A percentile compares a stretch with the other conserved stretches of the same genome.
phyloP scores from a whole-genome alignment of 2,113 vertebrate species.

The Cyprichromis sp. region DNA sequence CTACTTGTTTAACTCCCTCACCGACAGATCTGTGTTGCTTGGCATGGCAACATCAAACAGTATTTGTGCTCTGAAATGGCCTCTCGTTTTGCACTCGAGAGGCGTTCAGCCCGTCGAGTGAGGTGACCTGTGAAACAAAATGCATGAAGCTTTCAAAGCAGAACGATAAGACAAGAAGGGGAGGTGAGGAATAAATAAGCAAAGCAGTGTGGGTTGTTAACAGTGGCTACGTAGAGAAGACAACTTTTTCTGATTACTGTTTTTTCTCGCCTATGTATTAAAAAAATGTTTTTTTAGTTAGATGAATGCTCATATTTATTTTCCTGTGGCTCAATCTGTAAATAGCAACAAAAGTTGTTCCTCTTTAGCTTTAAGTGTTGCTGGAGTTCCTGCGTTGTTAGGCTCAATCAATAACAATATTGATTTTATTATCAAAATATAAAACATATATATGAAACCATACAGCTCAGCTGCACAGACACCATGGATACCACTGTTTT shows the following conservation, averaged over 20 bases:
- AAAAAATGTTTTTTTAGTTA: background rate
- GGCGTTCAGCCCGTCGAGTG: background rate
- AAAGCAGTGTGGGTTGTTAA: background rate
- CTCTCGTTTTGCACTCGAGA: constrained; percentile 8
- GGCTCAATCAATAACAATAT: background rate
- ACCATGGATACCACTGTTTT: background rate
- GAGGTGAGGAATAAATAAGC: background rate
- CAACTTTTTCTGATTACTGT: background rate
- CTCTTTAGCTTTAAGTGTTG: background rate
- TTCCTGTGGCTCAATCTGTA: background rate
- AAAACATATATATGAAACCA: background rate
- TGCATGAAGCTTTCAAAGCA: background rate
- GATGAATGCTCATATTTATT: background rate
- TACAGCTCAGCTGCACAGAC: background rate
- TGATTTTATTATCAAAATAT: background rate
- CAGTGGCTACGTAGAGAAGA: background rate
- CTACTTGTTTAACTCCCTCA: constrained; percentile 14
- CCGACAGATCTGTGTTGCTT: background rate
- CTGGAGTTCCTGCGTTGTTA: background rate
- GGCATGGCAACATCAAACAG: background rate
- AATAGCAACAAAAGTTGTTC: background rate
- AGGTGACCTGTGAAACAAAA: constrained; percentile 29
- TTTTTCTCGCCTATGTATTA: background rate
- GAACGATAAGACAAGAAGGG: background rate
- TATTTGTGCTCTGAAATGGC: constrained; percentile 23